These are phyloP conservation scores for Stylophora pistillata DNA, from an alignment of 64 coral and sea anemone species.

Conservation along the genomic window DNA sequence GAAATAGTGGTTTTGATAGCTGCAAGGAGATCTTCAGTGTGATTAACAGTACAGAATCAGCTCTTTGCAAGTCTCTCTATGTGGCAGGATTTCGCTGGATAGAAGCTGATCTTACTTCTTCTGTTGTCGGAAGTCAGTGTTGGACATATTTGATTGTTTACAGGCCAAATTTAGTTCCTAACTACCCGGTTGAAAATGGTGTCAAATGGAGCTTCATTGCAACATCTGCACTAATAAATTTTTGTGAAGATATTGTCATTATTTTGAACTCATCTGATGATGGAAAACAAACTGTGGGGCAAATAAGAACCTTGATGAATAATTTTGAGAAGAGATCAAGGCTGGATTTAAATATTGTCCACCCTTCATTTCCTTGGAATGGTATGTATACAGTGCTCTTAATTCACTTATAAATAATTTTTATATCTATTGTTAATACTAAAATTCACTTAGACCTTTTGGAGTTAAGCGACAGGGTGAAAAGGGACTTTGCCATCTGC, in stretches of 20 bases:
- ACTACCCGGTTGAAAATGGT: slow-evolving; percentile 12
- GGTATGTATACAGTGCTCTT: background rate
- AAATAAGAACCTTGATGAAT: background rate
- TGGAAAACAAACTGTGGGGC: background rate
- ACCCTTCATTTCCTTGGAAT: slow-evolving; percentile 5
- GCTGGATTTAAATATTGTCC: background rate
- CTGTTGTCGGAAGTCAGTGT: background rate
- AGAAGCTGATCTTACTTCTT: background rate
- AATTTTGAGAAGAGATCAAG: background rate
- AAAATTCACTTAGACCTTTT: too few relatives aligned
- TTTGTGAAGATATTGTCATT: background rate
- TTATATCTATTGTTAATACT: too few relatives aligned
- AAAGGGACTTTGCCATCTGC: too few relatives aligned
- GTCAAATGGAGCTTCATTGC: background rate
- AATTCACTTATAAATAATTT: too few relatives aligned
- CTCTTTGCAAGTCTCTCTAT: slow-evolving; percentile 4
- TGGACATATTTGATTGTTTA: background rate
- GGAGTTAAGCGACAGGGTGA: too few relatives aligned
- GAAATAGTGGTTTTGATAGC: background rate
- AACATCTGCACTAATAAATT: background rate
- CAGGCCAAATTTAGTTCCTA: slow-evolving; percentile 1
- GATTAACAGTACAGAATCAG: background rate
- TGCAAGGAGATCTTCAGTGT: slow-evolving; percentile 6
- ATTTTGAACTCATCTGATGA: background rate
- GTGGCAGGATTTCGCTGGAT: background rate